These are phyloP conservation scores for Tenthredo mesomela DNA, from an alignment of 2,888 invertebrate genomes.

Conservation along the genomic window DNA sequence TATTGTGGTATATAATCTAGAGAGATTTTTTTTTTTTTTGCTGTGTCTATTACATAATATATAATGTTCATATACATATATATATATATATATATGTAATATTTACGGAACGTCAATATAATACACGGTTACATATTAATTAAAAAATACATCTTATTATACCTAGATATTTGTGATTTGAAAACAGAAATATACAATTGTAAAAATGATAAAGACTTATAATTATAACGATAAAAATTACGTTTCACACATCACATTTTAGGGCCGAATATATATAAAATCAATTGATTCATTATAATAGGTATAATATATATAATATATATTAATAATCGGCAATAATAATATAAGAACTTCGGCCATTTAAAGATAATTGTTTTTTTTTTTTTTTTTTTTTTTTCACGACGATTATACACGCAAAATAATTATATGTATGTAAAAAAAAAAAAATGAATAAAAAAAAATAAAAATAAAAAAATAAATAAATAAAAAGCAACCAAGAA, in stretches of 20 bases:
- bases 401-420: constrained; percentile 7
- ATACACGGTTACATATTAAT: constrained; percentile 43
- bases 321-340: constrained; percentile 10
- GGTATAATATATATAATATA: neutral
- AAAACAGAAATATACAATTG: constrained; percentile 38
- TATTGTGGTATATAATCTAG: constrained; percentile 30
- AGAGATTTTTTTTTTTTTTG: constrained; percentile 38
- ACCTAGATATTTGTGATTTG: constrained; percentile 12
- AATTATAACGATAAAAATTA: constrained; percentile 38
- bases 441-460: neutral
- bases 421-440: neutral
- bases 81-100: neutral
- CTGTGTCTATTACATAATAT: neutral
- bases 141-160: constrained; percentile 46
- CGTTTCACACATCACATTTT: constrained; percentile 50
- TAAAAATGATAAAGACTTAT: constrained; percentile 41
- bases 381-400: neutral
- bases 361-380: neutral
- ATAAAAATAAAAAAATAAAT: neutral
- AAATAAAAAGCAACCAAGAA: neutral
- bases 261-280: constrained; percentile 33
- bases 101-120: constrained; percentile 43
- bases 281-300: neutral
- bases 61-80: neutral
- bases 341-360: constrained; percentile 43